A percentile compares a stretch with the other conserved stretches of the same genome.
These are phyloP conservation scores for Pygmarrhopalites habei DNA, from an alignment of 1,140 invertebrate genomes.

Conservation along the genomic window DNA sequence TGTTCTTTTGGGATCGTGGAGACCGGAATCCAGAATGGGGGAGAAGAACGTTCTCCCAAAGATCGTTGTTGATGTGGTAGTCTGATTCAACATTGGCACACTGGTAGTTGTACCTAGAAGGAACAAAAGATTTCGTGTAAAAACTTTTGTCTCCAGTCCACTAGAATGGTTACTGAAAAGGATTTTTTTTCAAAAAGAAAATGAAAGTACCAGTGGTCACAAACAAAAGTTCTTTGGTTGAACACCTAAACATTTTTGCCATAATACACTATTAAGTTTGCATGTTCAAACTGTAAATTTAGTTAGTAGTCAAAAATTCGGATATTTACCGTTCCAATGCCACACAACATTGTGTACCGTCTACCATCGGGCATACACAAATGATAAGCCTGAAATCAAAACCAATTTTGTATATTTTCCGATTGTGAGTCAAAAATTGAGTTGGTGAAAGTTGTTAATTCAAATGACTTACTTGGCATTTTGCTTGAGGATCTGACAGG, in stretches of 20 bases:
- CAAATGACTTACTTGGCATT: constrained; percentile 11
- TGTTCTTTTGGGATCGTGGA: not conserved
- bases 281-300: too few relatives aligned
- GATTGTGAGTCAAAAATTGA: too few relatives aligned
- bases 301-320: too few relatives aligned
- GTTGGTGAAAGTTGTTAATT: constrained; percentile 3
- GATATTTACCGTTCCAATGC: constrained; percentile 35
- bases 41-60: constrained; percentile 22
- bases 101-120: constrained; percentile 37
- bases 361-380: constrained; percentile 34
- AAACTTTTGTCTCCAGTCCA: too few relatives aligned
- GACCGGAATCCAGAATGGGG: not conserved
- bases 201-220: constrained; percentile 39
- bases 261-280: too few relatives aligned
- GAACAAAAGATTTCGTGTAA: too few relatives aligned
- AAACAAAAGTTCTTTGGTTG: constrained; percentile 34
- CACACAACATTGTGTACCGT: constrained; percentile 33
- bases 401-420: too few relatives aligned
- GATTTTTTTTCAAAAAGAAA: too few relatives aligned
- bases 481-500: constrained; percentile 20
- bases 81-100: constrained; percentile 32
- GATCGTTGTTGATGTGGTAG: constrained; percentile 24
- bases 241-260: too few relatives aligned
- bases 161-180: too few relatives aligned
- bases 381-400: constrained; percentile 29